phyloP scores from a whole-genome alignment of 1,140 invertebrate genomes.

The Drosophila lacertosa region DNA sequence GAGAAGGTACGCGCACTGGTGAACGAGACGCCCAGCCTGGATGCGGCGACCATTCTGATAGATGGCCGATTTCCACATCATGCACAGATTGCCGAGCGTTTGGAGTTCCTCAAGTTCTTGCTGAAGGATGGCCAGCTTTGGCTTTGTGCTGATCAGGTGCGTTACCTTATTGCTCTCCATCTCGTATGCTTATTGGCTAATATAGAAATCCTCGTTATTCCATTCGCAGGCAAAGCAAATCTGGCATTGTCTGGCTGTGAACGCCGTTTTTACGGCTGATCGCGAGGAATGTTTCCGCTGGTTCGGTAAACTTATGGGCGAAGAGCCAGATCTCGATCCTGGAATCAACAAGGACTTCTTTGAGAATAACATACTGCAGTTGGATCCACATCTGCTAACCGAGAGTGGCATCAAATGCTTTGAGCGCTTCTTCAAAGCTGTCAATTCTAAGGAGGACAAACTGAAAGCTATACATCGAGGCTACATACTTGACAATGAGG shows the following conservation, averaged over 20 bases:
- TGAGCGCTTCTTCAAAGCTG: slow-evolving; percentile 96
- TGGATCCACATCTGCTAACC: slow-evolving; percentile 95
- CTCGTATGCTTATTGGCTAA: not conserved
- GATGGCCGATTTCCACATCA: slow-evolving; percentile 96
- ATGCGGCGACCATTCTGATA: slow-evolving; percentile 92
- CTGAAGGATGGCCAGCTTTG: slow-evolving; percentile 97
- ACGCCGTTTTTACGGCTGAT: slow-evolving; percentile 95
- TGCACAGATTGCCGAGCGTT: slow-evolving; percentile 96
- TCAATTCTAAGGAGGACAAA: slow-evolving; percentile 98
- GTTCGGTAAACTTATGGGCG: slow-evolving; percentile 99
- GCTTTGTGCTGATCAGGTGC: slow-evolving; percentile 95
- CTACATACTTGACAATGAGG: slow-evolving; percentile 92
- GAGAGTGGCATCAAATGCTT: slow-evolving; percentile 97
- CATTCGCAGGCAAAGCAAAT: slow-evolving; percentile 92
- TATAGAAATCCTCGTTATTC: slow-evolving; percentile 2
- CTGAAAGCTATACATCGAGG: slow-evolving; percentile 93
- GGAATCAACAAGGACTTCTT: slow-evolving; percentile 98
- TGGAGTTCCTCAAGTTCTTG: slow-evolving; percentile 96
- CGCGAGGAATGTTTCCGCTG: slow-evolving; percentile 98
- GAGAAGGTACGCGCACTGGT: slow-evolving; percentile 90
- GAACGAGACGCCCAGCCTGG: slow-evolving; percentile 90
- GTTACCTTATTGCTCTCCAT: not conserved
- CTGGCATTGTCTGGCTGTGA: slow-evolving; percentile 97
- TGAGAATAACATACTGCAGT: slow-evolving; percentile 96
- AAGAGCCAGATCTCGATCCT: slow-evolving; percentile 98